Evolutionary conservation across 2,888 invertebrate species (phyloP), one percentile per base, ranked within the genome.

Genomic region (Cylloceria caligata): DNA sequence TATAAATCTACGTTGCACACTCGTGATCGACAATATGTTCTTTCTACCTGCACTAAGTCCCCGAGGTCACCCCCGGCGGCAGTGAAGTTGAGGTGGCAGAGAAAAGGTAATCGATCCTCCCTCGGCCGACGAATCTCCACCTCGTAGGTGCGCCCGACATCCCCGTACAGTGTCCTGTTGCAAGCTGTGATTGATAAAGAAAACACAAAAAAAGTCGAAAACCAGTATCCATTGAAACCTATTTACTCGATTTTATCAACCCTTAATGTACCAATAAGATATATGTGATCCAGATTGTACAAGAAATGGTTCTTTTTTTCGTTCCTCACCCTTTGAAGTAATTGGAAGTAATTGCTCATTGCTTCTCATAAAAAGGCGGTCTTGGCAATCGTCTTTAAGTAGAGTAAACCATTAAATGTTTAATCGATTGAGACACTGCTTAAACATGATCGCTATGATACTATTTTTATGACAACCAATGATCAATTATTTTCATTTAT

Each of bases 71-170:
- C 95, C 73, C 97, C 97, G 81, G 95, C 96, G 67, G 97, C 97
- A 71, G 97, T 96, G 93, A 97, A 97, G 93, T 97, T 97, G 89
- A 97, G 95, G 90, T 96, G 95, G 93, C 97, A 97, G 87, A 96
- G 93, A 93, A 96, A 97, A 24, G 97, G 97, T 83, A 97, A 94
- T 88, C 96, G 95, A 87, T 96, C 95, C 92, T 96, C 96, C 67
- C 95, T 93, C 30, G 97, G 97, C 86, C 96, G 94, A 80, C 96
- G 95, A 83, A 97, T 95, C 92, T 96, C 96, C 88, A 97, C 93
- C 91, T 96, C 96, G 93, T 97, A 97, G 30, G 96, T 97, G 83
- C 96, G 94, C 0, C 97, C 97, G 73, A 96, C 96, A 90, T 96
- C 96, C 0, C 97, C 97, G 94, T 95, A 96, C 92, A 96, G 96